These are phyloP conservation scores for Oryzaephilus surinamensis DNA, from an alignment of 1,140 invertebrate genomes.

Conservation along the genomic window DNA sequence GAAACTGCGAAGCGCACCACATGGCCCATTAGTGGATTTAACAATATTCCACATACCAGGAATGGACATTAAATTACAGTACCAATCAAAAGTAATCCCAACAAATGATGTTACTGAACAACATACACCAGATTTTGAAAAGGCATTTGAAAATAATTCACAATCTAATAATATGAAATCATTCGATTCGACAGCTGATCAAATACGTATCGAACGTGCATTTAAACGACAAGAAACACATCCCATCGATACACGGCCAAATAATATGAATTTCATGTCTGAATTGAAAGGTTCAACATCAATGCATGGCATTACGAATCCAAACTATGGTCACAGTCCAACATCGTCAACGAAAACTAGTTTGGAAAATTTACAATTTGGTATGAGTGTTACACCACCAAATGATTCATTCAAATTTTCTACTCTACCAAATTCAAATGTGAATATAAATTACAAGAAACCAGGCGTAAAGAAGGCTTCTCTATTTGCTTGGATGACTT, in stretches of 20 bases:
- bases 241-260: conserved; percentile 12
- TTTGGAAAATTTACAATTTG: conserved; percentile 26
- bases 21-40: conserved; percentile 57
- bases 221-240: conserved; percentile 31
- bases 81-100: conserved; percentile 61
- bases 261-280: too few species aligned
- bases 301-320: conserved; percentile 33
- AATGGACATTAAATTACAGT: conserved; percentile 87
- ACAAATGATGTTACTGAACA: conserved; percentile 3
- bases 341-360: conserved; percentile 13
- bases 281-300: conserved; percentile 27
- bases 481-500: conserved; percentile 88
- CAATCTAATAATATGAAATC: not conserved
- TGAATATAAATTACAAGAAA: too few species aligned
- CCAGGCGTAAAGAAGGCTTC: conserved; percentile 78
- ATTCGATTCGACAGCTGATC: conserved; percentile 25
- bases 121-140: conserved; percentile 19
- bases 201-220: conserved; percentile 30
- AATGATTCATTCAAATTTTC: conserved; percentile 8
- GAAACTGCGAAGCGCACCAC: conserved; percentile 38
- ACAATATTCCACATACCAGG: conserved; percentile 93
- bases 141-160: conserved; percentile 16
- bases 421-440: too few species aligned
- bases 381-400: conserved; percentile 15
- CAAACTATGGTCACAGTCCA: conserved; percentile 27